These are phyloP conservation scores for Coptotermes formosanus DNA, from an alignment of 1,140 invertebrate species.

Conservation along the genomic window DNA sequence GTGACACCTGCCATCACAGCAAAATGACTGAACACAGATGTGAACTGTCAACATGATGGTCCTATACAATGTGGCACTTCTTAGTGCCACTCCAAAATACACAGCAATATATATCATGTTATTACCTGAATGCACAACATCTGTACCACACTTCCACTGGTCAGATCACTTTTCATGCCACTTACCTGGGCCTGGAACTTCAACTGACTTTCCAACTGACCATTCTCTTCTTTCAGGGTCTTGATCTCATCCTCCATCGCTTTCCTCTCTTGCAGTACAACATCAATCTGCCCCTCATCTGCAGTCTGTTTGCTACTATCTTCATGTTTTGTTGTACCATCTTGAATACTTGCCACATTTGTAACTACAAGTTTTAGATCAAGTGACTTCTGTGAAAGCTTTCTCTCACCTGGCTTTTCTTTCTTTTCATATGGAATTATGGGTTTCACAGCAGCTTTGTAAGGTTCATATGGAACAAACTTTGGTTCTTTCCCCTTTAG, in stretches of 20 bases:
- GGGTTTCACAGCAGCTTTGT: conserved; percentile 79
- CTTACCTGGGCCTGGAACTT: conserved; percentile 66
- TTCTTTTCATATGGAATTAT: conserved; percentile 59
- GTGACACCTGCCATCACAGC: no score
- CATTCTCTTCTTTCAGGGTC: conserved; percentile 59
- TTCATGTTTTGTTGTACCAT: conserved; percentile 40
- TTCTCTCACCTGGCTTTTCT: conserved; percentile 21
- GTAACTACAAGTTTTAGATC: not conserved
- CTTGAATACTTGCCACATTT: not conserved
- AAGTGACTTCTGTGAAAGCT: not conserved
- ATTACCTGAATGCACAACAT: no score
- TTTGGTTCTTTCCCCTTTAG: conserved; percentile 71
- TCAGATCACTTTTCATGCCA: no score
- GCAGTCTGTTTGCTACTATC: conserved; percentile 41
- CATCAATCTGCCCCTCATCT: conserved; percentile 36
- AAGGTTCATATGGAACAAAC: conserved; percentile 87
- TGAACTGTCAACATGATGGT: no score
- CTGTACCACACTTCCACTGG: no score
- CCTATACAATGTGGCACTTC: no score
- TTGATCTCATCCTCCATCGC: conserved; percentile 55
- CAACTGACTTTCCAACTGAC: conserved; percentile 66
- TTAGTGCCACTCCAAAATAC: no score
- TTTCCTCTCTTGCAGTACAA: conserved; percentile 45
- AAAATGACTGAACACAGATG: no score
- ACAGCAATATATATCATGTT: no score